Evolutionary conservation across 2,113 vertebrate species (phyloP).

Genomic region (Erinaceus europaeus): DNA sequence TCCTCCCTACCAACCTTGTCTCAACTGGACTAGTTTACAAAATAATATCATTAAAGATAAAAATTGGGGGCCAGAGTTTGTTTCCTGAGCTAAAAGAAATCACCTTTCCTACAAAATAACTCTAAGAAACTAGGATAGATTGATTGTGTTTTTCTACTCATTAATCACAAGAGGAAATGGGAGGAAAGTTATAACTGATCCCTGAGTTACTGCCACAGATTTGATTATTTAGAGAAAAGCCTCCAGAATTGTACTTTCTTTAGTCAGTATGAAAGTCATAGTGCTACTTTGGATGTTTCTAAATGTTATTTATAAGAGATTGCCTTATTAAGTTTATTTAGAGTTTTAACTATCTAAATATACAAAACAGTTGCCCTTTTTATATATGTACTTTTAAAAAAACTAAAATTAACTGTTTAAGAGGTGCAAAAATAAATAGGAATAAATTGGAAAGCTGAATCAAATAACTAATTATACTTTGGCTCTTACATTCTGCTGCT

Average conservation of each 20-base stretch:
- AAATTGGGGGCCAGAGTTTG: background rate
- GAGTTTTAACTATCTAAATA: slow-evolving; percentile 1
- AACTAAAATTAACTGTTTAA: slow-evolving; percentile 44
- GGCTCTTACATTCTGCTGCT: slow-evolving; percentile 20
- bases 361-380: background rate
- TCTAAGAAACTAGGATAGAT: background rate
- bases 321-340: background rate
- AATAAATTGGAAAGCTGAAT: slow-evolving; percentile 53
- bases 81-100: background rate
- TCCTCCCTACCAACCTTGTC: no score
- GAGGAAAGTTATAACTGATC: background rate
- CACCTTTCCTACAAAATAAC: background rate
- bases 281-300: background rate
- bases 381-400: slow-evolving; percentile 34
- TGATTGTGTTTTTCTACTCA: background rate
- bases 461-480: slow-evolving; percentile 44
- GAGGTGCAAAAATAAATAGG: background rate
- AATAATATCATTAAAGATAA: background rate
- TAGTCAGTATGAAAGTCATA: background rate
- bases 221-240: background rate
- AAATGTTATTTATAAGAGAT: background rate
- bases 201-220: background rate
- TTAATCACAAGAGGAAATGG: background rate
- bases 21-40: background rate
- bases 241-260: background rate